Evolutionary conservation across 2,888 invertebrate genomes (phyloP), one percentile per base, ranked within the genome.

Genomic region (Trachelus iudaicus): DNA sequence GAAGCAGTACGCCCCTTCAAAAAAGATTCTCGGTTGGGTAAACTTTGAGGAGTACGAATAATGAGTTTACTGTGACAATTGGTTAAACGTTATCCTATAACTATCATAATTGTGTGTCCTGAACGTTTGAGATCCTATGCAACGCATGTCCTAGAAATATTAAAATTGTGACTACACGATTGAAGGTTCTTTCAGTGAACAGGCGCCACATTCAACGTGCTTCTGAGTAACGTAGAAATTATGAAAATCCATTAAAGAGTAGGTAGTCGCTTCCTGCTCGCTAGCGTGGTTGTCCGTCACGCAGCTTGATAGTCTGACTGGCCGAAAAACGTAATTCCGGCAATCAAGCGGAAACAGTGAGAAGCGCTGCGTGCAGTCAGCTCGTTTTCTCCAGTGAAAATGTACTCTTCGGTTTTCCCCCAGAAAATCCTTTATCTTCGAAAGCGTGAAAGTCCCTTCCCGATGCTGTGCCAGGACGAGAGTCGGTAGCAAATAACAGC

Each of bases 1-100:
- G 1, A 78, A 78, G 34, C 83, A 84, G 34, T 85, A 84, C 76
- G 85, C 85, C 1, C 85, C 85, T 0, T 73, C 83, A 11, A 85
- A 80, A 11, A 81, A 81, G 15, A 83, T 84, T 71, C 85, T 83
- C 1, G 90, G 90, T 4, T 86, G 79, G 73, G 73, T 89, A 6
- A 82, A 90, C 80, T 89, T 90, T 30, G 79, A 85, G 4, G 83
- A 87, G 40, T 89, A 85, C 73, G 83, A 87, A 71, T 89, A 81
- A 76, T 56, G 15, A 9, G 23, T 30, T 11, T 23, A 40, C 31
- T 56, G 34, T 40, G 40, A 77, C 23, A 56, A 56, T 56, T 56
- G 9, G 23, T 56, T 56, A 56, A 56, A 23, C 9, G 23, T 9
- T 56, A 56, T 56, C 56, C 56, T 56, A 9, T 56, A 9, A 9